Percentiles rank a stretch among this genome's conserved stretches.
Evolutionary conservation across 2,797 vertebrate species (phyloP).

Genomic region (Halcyon smyrnensis): DNA sequence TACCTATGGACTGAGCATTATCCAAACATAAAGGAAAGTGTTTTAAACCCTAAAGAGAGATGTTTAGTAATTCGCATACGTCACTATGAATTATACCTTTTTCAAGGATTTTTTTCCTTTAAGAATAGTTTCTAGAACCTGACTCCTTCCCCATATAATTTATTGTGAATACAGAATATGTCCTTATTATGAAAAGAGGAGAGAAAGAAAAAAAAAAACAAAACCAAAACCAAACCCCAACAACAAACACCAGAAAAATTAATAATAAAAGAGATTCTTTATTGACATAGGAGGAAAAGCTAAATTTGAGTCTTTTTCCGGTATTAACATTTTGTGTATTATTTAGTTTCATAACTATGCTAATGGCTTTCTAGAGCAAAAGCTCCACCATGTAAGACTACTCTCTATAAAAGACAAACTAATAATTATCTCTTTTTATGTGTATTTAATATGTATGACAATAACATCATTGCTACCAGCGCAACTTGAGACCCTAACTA

Average conservation of each 20-base stretch:
- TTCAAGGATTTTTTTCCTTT: neutral
- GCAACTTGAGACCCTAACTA: neutral
- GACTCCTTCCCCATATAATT: neutral
- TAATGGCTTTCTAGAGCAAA: neutral
- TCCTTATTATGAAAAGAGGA: neutral
- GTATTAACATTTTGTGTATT: neutral
- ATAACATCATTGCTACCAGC: neutral
- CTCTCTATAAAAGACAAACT: neutral
- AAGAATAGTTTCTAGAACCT: neutral
- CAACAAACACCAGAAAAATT: neutral
- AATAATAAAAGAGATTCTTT: neutral
- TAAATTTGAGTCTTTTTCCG: neutral
- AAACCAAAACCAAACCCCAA: too few species aligned
- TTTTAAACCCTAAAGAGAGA: neutral
- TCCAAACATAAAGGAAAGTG: neutral
- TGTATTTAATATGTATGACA: slow-evolving; percentile 19
- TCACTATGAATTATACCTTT: neutral
- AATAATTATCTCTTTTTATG: neutral
- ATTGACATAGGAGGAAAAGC: neutral
- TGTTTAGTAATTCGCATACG: neutral
- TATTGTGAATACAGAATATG: neutral
- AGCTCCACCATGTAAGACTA: neutral
- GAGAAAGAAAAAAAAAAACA: neutral
- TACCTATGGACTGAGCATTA: neutral
- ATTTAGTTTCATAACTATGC: neutral